Evolutionary conservation across 92 coral and sea anemone genomes (phyloP).

Genomic region (Porites lobata): DNA sequence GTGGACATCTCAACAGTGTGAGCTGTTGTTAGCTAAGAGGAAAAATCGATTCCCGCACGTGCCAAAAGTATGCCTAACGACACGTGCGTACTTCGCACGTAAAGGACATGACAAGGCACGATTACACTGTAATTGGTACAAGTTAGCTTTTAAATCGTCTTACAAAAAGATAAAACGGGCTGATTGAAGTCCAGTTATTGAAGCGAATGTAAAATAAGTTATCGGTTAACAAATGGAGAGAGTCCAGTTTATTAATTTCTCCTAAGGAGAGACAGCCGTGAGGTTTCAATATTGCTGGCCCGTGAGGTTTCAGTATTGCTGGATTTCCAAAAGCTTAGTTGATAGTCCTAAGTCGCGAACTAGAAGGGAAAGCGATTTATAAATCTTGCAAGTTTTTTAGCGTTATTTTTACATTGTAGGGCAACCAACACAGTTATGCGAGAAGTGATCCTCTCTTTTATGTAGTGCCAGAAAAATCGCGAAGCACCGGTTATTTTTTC

Average conservation of each 20-base stretch:
- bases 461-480: neutral
- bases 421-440: neutral
- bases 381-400: slow-evolving; percentile 9
- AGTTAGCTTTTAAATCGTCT: neutral
- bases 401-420: slow-evolving; percentile 31
- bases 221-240: neutral
- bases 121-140: too few relatives aligned
- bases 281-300: neutral
- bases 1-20: neutral
- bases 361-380: neutral
- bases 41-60: neutral
- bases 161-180: neutral
- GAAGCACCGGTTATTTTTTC: neutral
- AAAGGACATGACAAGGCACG: too few relatives aligned
- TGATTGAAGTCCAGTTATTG: neutral
- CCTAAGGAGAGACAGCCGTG: neutral
- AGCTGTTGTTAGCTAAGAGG: neutral
- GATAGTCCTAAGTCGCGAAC: neutral
- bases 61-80: neutral
- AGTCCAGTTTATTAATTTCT: neutral
- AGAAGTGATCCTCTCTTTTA: too few relatives aligned
- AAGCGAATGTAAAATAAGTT: neutral
- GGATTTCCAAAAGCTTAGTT: neutral
- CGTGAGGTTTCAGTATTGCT: neutral
- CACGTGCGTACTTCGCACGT: too few relatives aligned